These are phyloP conservation scores for Monochamus saltuarius DNA, from an alignment of 1,140 invertebrate species.

Conservation along the genomic window DNA sequence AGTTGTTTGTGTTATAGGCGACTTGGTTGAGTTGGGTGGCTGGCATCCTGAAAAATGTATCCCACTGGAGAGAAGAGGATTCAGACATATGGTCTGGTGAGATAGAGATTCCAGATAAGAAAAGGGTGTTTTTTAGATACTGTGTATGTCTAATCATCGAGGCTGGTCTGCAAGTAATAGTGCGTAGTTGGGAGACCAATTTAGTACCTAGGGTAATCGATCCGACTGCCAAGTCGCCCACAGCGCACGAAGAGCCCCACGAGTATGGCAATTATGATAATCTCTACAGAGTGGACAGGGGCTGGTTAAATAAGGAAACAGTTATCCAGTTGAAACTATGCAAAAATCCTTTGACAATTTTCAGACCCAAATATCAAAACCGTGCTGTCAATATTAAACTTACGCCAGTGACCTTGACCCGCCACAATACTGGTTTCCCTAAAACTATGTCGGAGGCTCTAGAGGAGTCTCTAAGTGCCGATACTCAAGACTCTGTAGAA, in stretches of 20 bases:
- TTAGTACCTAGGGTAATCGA: slow-evolving; percentile 65
- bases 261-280: slow-evolving; percentile 61
- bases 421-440: slow-evolving; percentile 50
- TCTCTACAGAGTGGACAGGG: slow-evolving; percentile 67
- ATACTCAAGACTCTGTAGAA: slow-evolving; percentile 56
- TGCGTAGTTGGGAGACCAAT: slow-evolving; percentile 84
- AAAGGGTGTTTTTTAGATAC: slow-evolving; percentile 75
- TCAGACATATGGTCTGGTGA: slow-evolving; percentile 57
- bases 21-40: slow-evolving; percentile 52
- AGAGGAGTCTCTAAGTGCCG: slow-evolving; percentile 60
- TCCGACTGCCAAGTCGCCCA: slow-evolving; percentile 29
- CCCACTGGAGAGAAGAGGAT: slow-evolving; percentile 49
- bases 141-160: slow-evolving; percentile 66
- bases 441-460: slow-evolving; percentile 45
- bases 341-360: slow-evolving; percentile 76
- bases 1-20: slow-evolving; percentile 54
- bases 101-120: slow-evolving; percentile 63
- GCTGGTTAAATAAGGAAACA: slow-evolving; percentile 86
- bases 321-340: slow-evolving; percentile 85
- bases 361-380: slow-evolving; percentile 72
- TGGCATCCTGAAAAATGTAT: slow-evolving; percentile 56
- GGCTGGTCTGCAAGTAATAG: slow-evolving; percentile 56
- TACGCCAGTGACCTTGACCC: slow-evolving; percentile 74
- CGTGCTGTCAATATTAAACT: slow-evolving; percentile 70
- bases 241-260: slow-evolving; percentile 29